Percentiles rank a stretch among this genome's conserved stretches.
Evolutionary conservation across 2,888 invertebrate species (phyloP).

Genomic region (Beris chalybata): DNA sequence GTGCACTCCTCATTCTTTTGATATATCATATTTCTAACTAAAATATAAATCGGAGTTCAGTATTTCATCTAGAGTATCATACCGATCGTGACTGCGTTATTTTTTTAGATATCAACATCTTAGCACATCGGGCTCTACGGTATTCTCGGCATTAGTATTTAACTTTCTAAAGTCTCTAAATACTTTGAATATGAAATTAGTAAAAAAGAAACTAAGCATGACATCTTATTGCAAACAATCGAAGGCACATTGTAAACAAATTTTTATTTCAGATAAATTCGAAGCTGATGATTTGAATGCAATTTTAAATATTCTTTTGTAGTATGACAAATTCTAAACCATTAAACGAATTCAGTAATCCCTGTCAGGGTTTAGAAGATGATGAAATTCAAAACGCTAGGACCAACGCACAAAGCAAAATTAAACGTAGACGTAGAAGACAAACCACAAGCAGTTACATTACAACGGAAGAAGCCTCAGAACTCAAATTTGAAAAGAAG

Average conservation of each 20-base stretch:
- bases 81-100: no score
- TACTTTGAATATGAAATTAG: no score
- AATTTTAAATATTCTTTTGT: background rate
- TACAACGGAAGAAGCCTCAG: background rate
- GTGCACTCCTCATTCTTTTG: no score
- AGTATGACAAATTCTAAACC: background rate
- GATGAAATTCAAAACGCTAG: background rate
- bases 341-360: background rate
- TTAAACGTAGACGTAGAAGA: background rate
- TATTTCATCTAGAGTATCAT: no score
- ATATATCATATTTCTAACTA: no score
- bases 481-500: background rate
- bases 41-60: no score
- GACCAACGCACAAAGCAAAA: background rate
- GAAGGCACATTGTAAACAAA: background rate
- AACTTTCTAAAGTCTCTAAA: no score
- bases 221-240: no score
- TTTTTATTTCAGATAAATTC: background rate
- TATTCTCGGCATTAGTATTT: no score
- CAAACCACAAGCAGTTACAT: background rate
- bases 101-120: no score
- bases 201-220: no score
- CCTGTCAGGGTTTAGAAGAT: background rate
- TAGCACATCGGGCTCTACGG: no score
- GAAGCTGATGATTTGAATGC: background rate